Base-by-base conservation (phyloP, 2,888 invertebrate species). In the Apocheima hispidaria region DNA sequence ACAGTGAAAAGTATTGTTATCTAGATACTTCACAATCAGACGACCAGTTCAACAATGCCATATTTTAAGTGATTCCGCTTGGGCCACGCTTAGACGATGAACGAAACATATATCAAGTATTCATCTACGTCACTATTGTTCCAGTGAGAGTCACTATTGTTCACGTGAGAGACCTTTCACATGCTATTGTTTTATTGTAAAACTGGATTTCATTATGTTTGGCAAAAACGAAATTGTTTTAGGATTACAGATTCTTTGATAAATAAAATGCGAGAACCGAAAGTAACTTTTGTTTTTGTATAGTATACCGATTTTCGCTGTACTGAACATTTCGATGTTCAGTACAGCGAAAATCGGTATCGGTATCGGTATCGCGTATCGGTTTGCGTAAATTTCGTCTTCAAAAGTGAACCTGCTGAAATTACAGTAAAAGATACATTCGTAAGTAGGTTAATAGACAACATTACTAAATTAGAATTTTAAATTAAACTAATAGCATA, bases 21-120 rank as follows among this genome's bases (percentile, higher is more conserved):
- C 33, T n/a, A 18, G 16, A 36, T 6, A 36, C 36, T 16, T 36
- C 36, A 36, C 36, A 36, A 36, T 36, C 20, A 40, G 12, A 18
- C 20, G 12, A 20, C 40, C 40, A 4, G 3, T 18, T 18, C 18
- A 38, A 38, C 38, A 38, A 18, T 6, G 14, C 18, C 18, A 6
- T 41, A n/a, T 26, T 14, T 26, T 2, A 43, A 43, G 9, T 21
- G 41, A n/a, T 21, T 41, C 20, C 38, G 20, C 20, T 20, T 38
- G 20, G 16, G 16, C 16, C 36, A 30, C 12, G 16, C 30, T 10
- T 16, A 28, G 4, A 30, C 44, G 14, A 18, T 12, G 30, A 46
- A 46, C n/a, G n/a, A n/a, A n/a, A n/a, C n/a, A 48, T 4, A 18
- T 12, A n/a, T 10, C 46, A 48, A 48, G 46, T 18, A 18, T 48